Conservation (phyloP, 2,797 vertebrate species). For the Chelon auratus region DNA sequence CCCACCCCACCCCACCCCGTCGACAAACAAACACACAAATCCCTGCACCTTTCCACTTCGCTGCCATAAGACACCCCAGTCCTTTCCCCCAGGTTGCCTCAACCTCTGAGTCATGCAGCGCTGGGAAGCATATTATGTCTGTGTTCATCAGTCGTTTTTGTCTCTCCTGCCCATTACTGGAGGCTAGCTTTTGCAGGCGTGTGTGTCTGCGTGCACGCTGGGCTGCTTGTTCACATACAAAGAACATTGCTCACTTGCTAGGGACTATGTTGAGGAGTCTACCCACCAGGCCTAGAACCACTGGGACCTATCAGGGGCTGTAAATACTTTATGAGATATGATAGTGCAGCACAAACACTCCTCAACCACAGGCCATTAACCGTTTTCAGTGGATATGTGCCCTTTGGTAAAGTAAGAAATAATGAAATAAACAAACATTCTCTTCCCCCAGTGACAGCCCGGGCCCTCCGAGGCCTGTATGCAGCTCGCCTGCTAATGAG, state of each 20-base stretch:
- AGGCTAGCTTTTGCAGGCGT: slow-evolving; percentile 43
- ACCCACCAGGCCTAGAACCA: slow-evolving; percentile 75
- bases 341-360: slow-evolving; percentile 80
- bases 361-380: slow-evolving; percentile 82
- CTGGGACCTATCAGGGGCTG: slow-evolving; percentile 79
- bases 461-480: slow-evolving; percentile 62
- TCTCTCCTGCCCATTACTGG: slow-evolving; percentile 55
- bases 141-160: slow-evolving; percentile 44
- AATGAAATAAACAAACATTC: slow-evolving; percentile 83
- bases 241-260: slow-evolving; percentile 47
- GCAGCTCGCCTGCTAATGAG: slow-evolving; percentile 81
- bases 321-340: slow-evolving; percentile 85
- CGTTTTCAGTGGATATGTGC: slow-evolving; percentile 75
- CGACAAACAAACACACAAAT: slow-evolving; percentile 53
- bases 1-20: slow-evolving; percentile 1
- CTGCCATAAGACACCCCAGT: slow-evolving; percentile 39
- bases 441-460: slow-evolving; percentile 73
- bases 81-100: slow-evolving; percentile 56
- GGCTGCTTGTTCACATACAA: slow-evolving; percentile 48
- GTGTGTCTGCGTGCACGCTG: slow-evolving; percentile 3
- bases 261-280: slow-evolving; percentile 64
- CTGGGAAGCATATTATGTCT: slow-evolving; percentile 51
- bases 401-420: slow-evolving; percentile 80
- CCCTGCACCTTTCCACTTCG: slow-evolving; percentile 54
- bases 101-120: slow-evolving; percentile 60